A percentile compares a stretch with the other conserved stretches of the same genome.
Evolutionary conservation across 2,888 invertebrate genomes (phyloP).

Genomic region (Caenorhabditis afra): DNA sequence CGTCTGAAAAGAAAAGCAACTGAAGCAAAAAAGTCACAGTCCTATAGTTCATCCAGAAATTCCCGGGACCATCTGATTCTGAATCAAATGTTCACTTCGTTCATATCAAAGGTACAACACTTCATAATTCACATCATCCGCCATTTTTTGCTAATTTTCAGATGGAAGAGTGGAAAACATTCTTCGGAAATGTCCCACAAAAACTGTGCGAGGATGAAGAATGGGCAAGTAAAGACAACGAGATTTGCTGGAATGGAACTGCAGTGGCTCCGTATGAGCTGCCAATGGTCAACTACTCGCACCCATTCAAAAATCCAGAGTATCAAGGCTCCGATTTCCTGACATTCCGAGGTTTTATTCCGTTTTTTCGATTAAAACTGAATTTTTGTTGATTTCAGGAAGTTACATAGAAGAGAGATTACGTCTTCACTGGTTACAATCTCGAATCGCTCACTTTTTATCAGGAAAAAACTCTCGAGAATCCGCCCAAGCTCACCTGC

Average conservation of each 20-base stretch:
- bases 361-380: background rate
- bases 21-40: background rate
- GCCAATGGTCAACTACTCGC: conserved; percentile 21
- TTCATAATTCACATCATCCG: conserved; percentile 32
- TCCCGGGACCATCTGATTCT: conserved; percentile 49
- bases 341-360: background rate
- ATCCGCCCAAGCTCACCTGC: background rate
- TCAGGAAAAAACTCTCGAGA: conserved; percentile 26
- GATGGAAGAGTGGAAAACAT: conserved; percentile 40
- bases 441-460: conserved; percentile 33
- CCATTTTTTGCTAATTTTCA: conserved; percentile 35
- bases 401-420: conserved; percentile 51
- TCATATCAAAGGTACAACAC: conserved; percentile 34
- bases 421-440: conserved; percentile 50
- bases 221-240: conserved; percentile 31
- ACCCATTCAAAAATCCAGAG: conserved; percentile 53
- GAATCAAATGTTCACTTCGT: conserved; percentile 53
- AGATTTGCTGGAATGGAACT: conserved; percentile 58
- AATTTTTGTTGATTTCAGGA: conserved; percentile 23
- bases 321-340: conserved; percentile 47
- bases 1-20: conserved; percentile 6
- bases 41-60: conserved; percentile 2
- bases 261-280: conserved; percentile 32
- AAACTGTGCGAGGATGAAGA: conserved; percentile 35
- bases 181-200: conserved; percentile 49